Conservation (phyloP, 2,888 invertebrate genomes). For the Rapana venosa region DNA sequence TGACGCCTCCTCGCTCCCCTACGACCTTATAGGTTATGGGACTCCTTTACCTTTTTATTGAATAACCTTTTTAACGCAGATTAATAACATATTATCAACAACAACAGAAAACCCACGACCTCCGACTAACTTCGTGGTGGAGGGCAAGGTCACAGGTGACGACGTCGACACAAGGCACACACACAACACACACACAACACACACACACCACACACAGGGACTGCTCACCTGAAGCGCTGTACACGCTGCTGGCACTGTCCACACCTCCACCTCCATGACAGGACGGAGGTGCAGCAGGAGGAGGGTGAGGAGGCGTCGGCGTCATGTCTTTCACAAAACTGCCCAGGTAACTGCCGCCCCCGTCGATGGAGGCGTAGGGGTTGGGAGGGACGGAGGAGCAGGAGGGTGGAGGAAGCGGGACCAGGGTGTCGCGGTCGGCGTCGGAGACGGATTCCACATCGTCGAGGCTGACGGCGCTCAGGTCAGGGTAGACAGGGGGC, state of each 20-base stretch:
- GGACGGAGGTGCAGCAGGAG: constrained; percentile 42
- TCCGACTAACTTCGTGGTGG: too few relatives aligned
- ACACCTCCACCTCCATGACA: constrained; percentile 56
- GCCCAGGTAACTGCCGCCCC: constrained; percentile 72
- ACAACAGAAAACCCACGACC: too few relatives aligned
- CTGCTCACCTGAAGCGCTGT: constrained; percentile 81
- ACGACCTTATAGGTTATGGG: too few relatives aligned
- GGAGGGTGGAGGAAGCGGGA: constrained; percentile 79
- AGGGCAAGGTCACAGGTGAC: too few relatives aligned
- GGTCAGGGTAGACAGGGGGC: constrained; percentile 73
- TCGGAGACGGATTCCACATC: constrained; percentile 79
- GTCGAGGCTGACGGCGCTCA: constrained; percentile 75
- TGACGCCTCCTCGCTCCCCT: too few relatives aligned
- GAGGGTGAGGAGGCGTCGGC: constrained; percentile 53
- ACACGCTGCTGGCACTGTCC: constrained; percentile 86
- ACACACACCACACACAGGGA: constrained; percentile 56
- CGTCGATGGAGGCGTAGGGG: constrained; percentile 52
- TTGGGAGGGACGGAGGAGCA: constrained; percentile 80
- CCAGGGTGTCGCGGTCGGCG: constrained; percentile 85
- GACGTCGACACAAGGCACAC: too few relatives aligned
- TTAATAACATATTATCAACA: too few relatives aligned
- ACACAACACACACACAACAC: constrained; percentile 46
- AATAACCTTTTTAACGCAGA: too few relatives aligned
- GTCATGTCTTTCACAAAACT: constrained; percentile 74
- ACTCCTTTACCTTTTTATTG: too few relatives aligned